Base-by-base conservation (phyloP, 2,113 vertebrate genomes). In the Charadrius vociferus region DNA sequence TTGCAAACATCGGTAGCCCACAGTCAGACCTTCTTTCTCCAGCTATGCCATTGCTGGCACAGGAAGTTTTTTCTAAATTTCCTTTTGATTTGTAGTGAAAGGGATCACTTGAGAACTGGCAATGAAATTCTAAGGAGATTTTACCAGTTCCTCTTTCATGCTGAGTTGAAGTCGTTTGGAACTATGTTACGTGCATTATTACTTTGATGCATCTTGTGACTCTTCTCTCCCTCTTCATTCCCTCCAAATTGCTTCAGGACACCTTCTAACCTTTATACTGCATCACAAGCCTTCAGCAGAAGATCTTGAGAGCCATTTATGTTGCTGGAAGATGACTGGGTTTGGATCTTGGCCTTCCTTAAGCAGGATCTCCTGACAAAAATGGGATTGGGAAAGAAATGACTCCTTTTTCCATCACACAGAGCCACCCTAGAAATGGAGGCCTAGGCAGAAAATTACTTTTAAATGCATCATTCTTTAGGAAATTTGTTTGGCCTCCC, bases 301-400 rank as follows among this genome's bases (percentile, higher is more conserved):
- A 96, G 95, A 97, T 95, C 62, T 96, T 96, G 85, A 95, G 88
- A 89, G 49, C 95, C 85, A 87, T 96, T 93, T 92, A 91, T 94
- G 93, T 94, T 97, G 94, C 91, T 95, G 95, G 96, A 97, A 95
- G 95, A 97, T 97, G 96, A 96, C 95, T 95, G 95, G 91, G 91
- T 94, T 97, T 97, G 97, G 95, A 97, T 97, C 93, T 97, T 97
- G 97, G 62, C 94, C 95, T 96, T 91, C 91, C 81, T 94, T 96
- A 97, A 96, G 61, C 94, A 97, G 94, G 78, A 97, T 89, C 95
- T 96, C 66, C 95, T 97, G 94, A 78, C 83, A 96, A 93, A 97
- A 94, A 58, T 94, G 91, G 86, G 95, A 95, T 97, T 96, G 91
- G 94, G 96, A 95, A 97, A 95, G 97, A 96, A 77, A 95, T 96